Evolutionary conservation across 2,113 vertebrate species (phyloP).

Genomic region (Falco punctatus): DNA sequence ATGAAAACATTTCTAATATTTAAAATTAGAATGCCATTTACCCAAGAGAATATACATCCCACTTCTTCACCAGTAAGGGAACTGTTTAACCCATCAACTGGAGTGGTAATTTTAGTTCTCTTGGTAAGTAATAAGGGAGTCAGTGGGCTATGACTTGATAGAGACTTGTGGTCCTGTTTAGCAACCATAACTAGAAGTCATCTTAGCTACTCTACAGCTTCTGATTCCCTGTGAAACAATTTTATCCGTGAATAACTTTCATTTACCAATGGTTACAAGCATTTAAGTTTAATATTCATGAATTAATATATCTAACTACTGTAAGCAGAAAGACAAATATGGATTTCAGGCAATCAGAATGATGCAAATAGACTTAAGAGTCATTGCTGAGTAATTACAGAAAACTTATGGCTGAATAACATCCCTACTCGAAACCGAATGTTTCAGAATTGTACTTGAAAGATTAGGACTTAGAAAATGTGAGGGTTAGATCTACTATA

Average conservation of each 20-base stretch:
- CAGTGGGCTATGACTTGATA: background rate
- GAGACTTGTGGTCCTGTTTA: background rate
- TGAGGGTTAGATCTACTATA: background rate
- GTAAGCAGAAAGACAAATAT: background rate
- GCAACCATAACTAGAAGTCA: background rate
- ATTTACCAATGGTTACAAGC: background rate
- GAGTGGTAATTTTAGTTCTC: background rate
- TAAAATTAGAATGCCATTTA: background rate
- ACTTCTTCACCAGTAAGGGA: background rate
- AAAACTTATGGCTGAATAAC: background rate
- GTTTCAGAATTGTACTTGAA: background rate
- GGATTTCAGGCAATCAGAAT: background rate
- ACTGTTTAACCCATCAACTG: background rate
- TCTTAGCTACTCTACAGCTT: background rate
- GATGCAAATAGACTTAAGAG: background rate
- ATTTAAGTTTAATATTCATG: background rate
- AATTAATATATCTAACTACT: background rate
- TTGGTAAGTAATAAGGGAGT: background rate
- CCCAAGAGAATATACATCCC: background rate
- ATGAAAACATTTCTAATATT: background rate
- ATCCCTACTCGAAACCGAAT: background rate
- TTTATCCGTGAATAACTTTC: background rate
- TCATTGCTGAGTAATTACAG: background rate
- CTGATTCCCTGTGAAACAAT: background rate
- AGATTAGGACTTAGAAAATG: background rate